Conservation (phyloP, 2,797 vertebrate genomes). For the Cynodonichthys magdalenae region DNA sequence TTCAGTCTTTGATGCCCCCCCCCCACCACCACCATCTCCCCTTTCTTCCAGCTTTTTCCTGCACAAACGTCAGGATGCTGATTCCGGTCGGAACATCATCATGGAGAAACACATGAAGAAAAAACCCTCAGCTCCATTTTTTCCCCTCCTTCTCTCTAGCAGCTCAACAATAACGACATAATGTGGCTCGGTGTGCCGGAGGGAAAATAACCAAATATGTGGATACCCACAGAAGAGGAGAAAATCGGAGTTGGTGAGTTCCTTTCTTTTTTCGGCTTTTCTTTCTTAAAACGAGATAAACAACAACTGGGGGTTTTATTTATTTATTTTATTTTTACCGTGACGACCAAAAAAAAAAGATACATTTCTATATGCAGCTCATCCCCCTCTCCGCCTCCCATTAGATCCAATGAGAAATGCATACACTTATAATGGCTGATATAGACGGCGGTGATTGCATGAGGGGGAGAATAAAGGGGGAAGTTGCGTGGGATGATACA, state of each 20-base stretch:
- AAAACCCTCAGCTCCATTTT: slow-evolving; percentile 50
- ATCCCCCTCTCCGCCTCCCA: slow-evolving; percentile 8
- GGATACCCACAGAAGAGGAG: slow-evolving; percentile 93
- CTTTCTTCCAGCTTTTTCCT: neutral
- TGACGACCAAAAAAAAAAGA: slow-evolving; percentile 28
- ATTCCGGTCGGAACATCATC: slow-evolving; percentile 52
- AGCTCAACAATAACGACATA: slow-evolving; percentile 71
- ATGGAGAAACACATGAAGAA: slow-evolving; percentile 59
- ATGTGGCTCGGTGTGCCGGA: slow-evolving; percentile 67
- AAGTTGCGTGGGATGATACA: slow-evolving; percentile 78
- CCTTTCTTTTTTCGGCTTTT: neutral
- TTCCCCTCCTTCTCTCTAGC: slow-evolving; percentile 48
- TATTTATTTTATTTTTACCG: neutral
- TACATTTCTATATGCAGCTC: slow-evolving; percentile 2
- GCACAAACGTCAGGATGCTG: slow-evolving; percentile 40
- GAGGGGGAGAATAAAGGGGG: slow-evolving; percentile 29
- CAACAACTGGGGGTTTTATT: neutral
- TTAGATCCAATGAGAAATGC: slow-evolving; percentile 56
- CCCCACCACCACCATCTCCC: slow-evolving; percentile 11
- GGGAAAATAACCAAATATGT: slow-evolving; percentile 85
- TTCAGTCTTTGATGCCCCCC: slow-evolving; percentile 57
- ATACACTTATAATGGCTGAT: slow-evolving; percentile 70
- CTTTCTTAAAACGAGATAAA: neutral
- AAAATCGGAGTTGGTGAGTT: slow-evolving; percentile 95
- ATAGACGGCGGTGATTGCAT: slow-evolving; percentile 70